phyloP scores from a whole-genome alignment of 2,797 vertebrate genomes.

The Australoheros facetus region DNA sequence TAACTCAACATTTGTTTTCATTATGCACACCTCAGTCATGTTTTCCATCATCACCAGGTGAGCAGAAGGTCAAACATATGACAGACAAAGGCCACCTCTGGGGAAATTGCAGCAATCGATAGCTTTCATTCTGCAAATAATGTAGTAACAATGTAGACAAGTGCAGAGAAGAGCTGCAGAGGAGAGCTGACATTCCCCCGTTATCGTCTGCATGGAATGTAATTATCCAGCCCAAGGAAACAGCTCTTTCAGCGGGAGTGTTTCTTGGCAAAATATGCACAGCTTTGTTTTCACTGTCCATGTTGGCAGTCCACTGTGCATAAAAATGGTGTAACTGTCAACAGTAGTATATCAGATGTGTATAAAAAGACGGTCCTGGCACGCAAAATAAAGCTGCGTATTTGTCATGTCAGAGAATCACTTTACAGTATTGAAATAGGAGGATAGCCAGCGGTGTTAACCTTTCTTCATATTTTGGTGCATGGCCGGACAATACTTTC shows the following conservation, averaged over 20 bases:
- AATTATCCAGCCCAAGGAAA: slow-evolving; percentile 70
- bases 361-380: not conserved
- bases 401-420: not conserved
- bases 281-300: slow-evolving; percentile 59
- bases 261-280: slow-evolving; percentile 54
- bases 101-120: slow-evolving; percentile 45
- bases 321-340: slow-evolving; percentile 23
- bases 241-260: slow-evolving; percentile 47
- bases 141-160: slow-evolving; percentile 70
- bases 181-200: slow-evolving; percentile 72
- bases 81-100: slow-evolving; percentile 46
- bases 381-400: not conserved
- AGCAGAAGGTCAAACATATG: slow-evolving; percentile 46
- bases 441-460: not conserved
- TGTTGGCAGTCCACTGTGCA: not conserved
- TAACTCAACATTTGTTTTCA: slow-evolving; percentile 5
- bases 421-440: not conserved
- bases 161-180: slow-evolving; percentile 40
- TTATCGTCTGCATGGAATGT: slow-evolving; percentile 81
- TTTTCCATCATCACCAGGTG: slow-evolving; percentile 44
- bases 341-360: not conserved
- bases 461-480: not conserved
- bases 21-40: slow-evolving; percentile 14
- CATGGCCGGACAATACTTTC: not conserved
- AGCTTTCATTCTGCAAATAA: slow-evolving; percentile 52